A percentile compares a stretch with the other conserved stretches of the same genome.
These are phyloP conservation scores for Raja brachyura DNA, from an alignment of 2,113 vertebrate species.

Conservation along the genomic window DNA sequence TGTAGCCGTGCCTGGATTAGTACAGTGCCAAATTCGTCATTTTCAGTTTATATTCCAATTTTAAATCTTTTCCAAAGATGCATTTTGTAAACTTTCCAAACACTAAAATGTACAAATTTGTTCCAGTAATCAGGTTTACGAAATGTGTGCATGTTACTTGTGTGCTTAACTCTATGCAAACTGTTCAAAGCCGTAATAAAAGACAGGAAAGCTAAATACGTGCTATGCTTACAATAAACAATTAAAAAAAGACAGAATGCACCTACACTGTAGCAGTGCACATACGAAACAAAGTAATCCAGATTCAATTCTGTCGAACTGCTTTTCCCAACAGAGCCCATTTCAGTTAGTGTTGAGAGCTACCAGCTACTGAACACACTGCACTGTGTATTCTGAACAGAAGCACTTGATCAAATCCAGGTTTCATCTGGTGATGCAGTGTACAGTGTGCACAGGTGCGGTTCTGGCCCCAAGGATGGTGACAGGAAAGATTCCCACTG, in stretches of 20 bases:
- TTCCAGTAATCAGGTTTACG: not conserved
- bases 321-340: conserved; percentile 40
- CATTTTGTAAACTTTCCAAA: not conserved
- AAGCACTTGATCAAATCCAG: conserved; percentile 40
- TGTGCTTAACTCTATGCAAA: not conserved
- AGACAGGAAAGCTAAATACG: not conserved
- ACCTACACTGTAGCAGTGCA: conserved; percentile 56
- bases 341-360: not conserved
- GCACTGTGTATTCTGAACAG: conserved; percentile 39
- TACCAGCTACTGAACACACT: conserved; percentile 37
- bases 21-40: not conserved
- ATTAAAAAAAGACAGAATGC: not conserved
- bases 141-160: not conserved
- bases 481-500: not conserved
- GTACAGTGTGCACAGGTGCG: not conserved
- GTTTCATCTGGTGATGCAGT: conserved; percentile 41
- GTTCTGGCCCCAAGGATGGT: not conserved
- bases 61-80: not conserved
- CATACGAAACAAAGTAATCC: conserved; percentile 46
- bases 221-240: conserved; percentile 21
- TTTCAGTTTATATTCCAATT: not conserved
- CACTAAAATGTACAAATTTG: not conserved
- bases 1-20: no score
- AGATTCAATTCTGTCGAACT: conserved; percentile 36
- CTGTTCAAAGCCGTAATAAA: not conserved